phyloP scores from a whole-genome alignment of 2,888 invertebrate genomes.

The Steromphala cineraria region DNA sequence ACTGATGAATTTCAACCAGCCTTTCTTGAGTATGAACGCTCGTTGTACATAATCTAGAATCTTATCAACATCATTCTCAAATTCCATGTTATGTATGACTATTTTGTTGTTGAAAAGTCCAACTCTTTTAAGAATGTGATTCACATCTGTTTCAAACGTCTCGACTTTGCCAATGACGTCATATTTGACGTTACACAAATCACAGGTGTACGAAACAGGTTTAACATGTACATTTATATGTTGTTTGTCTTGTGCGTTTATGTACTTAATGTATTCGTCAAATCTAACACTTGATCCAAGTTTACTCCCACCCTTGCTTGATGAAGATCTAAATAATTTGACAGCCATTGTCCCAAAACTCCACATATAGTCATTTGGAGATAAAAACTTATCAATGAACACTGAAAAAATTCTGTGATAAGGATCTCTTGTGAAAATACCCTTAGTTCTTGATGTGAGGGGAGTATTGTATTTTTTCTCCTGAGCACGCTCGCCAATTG shows the following conservation, averaged over 20 bases:
- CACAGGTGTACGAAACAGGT: not conserved
- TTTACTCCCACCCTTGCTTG: not conserved
- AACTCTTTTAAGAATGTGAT: not conserved
- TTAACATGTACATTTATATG: not conserved
- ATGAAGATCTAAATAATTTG: not conserved
- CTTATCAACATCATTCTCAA: not conserved
- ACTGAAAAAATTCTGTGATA: not conserved
- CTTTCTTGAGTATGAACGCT: not conserved
- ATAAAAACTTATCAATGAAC: not conserved
- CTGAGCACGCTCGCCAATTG: too few relatives aligned
- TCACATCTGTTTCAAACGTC: not conserved
- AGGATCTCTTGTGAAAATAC: not conserved
- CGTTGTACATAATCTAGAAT: not conserved
- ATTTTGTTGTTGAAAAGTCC: not conserved
- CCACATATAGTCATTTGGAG: not conserved
- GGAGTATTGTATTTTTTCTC: too few relatives aligned
- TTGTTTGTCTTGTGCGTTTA: not conserved
- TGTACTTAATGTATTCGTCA: not conserved
- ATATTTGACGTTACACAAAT: not conserved
- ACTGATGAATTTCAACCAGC: not conserved
- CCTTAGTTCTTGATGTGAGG: not conserved
- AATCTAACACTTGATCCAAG: not conserved
- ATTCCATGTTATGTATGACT: not conserved
- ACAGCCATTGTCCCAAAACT: not conserved
- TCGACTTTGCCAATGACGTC: conserved; percentile 6